Base-by-base conservation (phyloP, 2,797 vertebrate genomes). In the Gymnoscopelus microlampas region DNA sequence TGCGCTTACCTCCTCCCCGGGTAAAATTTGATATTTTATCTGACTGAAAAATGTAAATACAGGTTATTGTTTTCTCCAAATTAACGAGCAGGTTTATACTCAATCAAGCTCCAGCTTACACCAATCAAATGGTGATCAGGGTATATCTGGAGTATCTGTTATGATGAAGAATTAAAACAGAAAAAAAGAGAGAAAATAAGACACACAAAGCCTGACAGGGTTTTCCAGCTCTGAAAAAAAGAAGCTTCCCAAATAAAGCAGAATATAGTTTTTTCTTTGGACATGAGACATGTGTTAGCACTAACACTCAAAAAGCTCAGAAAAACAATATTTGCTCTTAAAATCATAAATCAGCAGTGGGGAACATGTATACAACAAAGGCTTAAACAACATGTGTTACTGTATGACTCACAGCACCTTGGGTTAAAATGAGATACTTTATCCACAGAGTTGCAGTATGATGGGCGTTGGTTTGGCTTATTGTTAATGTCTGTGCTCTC, bases 11-110 rank as follows among this genome's bases (percentile, higher is more conserved):
- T 68, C 67, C 57, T 56, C 65, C 12, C 67, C 70, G 77, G 44
- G 10, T 29, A 9, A 47, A 56, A 60, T 78, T 81, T 76, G 66
- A 78, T 77, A 78, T 77, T 88, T 80, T 77, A 77, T 81, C 83
- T 60, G 72, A 76, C n/a, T 2, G 1, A 77, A 83, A 84, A 74
- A 86, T 82, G 72, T 87, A 87, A 86, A 86, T 71, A 77, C 71
- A 80, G 70, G 66, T 83, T 85, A 85, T 85, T 82, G 78, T 82
- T 86, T 78, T 53, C 63, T 64, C 69, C 59, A 82, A 83, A 87
- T 82, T 77, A 88, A 83, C 67, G 63, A 19, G 68, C 64, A 75
- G 76, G 84, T 87, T 91, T 88, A 88, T 75, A 85, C 77, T 87
- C 76, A 77, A 87, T 82, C 81, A 85, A 76, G 60, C 8, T 58